Percentiles rank a stretch among this genome's conserved stretches.
Conservation (phyloP, 2,113 vertebrate genomes). For the Xenopus tropicalis region DNA sequence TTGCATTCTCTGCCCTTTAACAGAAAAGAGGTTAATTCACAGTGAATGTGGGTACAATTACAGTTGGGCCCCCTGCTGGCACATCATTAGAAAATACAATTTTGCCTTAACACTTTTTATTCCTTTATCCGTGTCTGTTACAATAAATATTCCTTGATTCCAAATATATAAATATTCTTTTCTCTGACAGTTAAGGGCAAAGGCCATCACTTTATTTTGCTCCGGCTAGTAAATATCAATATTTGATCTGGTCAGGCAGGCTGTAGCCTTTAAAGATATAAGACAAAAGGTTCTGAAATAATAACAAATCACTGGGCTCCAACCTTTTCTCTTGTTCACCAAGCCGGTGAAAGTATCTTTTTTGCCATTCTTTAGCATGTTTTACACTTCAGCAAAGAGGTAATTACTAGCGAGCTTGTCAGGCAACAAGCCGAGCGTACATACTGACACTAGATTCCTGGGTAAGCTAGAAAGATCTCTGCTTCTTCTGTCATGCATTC, state of each 20-base stretch:
- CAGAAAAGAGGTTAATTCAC: slow-evolving; percentile 29
- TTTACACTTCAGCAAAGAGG: slow-evolving; percentile 20
- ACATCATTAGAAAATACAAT: background rate
- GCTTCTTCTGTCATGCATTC: slow-evolving; percentile 1
- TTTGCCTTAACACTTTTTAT: background rate
- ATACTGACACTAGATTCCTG: slow-evolving; percentile 14
- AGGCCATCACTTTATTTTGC: background rate
- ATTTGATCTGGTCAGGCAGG: slow-evolving; percentile 9
- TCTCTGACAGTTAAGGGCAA: background rate
- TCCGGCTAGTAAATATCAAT: background rate
- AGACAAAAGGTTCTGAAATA: background rate
- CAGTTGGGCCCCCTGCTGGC: slow-evolving; percentile 3
- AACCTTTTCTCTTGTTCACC: slow-evolving; percentile 17
- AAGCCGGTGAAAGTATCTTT: slow-evolving; percentile 8
- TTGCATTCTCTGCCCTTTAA: background rate
- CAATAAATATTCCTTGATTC: background rate
- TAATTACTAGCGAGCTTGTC: slow-evolving; percentile 23
- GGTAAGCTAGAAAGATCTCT: slow-evolving; percentile 7
- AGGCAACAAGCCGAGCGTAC: slow-evolving; percentile 14
- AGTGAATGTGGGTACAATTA: slow-evolving; percentile 38
- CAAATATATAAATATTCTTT: background rate
- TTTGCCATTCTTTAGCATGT: slow-evolving; percentile 1
- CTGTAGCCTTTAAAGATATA: slow-evolving; percentile 1
- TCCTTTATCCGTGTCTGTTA: background rate
- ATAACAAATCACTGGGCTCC: slow-evolving; percentile 8